Base-by-base conservation (phyloP, 35 echinoderm and acorn worm genomes). In the Lytechinus variegatus region DNA sequence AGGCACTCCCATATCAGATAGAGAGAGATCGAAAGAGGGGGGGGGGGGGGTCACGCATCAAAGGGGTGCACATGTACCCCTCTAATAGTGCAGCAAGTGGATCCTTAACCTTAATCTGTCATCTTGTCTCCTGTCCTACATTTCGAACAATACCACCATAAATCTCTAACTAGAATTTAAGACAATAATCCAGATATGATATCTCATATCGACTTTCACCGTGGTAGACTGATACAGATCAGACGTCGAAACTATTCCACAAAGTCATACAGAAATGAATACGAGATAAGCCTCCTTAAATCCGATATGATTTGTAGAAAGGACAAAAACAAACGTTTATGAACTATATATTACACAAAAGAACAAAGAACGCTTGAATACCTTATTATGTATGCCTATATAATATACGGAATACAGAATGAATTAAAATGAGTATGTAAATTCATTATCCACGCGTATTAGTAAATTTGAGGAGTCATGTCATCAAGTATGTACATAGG, bases 201-300 rank as follows among this genome's bases (percentile, higher is more conserved):
- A 16, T 79, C n/a, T 16, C 66, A 16, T 79, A 79, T 79, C 66
- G n/a, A 7, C 66, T 79, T 79, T 24, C 66, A 24, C 66, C n/a
- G n/a, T n/a, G n/a, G n/a, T 79, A 79, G 66, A 79, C 66, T 79
- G 66, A 79, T 79, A 79, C 7, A 24, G 66, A 79, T 79, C 66
- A 24, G 66, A 79, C 66, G 66, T 79, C 66, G 66, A 79, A 79
- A 79, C 66, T 4, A 79, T 79, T 79, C 66, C 16, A 79, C 66
- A 79, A 79, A 79, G 66, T 24, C 66, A 79, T 79, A 79, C 66
- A n/a, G 66, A 79, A 79, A 79, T 79, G 66, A 79, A 79, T n/a
- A 79, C 19, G 66, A 79, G 66, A 79, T 79, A 79, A 79, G 66
- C 66, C 66, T 19, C 3, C 21, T 24, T 79, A 79, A 79, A 79